Evolutionary conservation across 2,113 vertebrate species (phyloP), one percentile per base, ranked within the genome.

Genomic region (Pangasianodon gigas): DNA sequence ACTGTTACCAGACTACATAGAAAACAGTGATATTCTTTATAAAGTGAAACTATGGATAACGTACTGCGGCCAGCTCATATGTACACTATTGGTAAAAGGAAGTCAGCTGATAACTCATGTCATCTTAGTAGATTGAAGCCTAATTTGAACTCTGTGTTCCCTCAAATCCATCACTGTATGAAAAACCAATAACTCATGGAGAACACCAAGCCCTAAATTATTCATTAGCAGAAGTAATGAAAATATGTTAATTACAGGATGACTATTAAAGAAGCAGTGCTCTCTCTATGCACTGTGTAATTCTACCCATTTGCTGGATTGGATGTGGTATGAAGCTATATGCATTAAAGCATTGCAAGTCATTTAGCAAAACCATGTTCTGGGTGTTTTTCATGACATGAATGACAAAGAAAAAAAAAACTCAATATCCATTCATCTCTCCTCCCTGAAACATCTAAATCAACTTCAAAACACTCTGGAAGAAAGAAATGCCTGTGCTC

Each of bases 241-340:
- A 97, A 97, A 96, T 96, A 98, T 96, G 95, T 91, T 97, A 97
- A 98, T 97, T 96, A 96, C 94, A 93, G 94, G 96, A 94, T 95
- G 93, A 91, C 93, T 95, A 94, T 96, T 95, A 92, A 96, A 97
- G 87, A 95, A 95, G 96, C 95, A 95, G 95, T 95, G 96, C 95
- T 96, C 93, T 94, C 94, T 94, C 95, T 95, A 91, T 94, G 96
- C 96, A 95, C 96, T 96, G 97, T 97, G 97, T 95, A 96, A 98
- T 98, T 97, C 96, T 94, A 96, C 96, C 95, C 94, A 95, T 94
- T 96, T 96, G 96, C 91, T 95, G 93, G 96, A 96, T 94, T 96
- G 95, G 95, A 97, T 95, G 82, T 92, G 74, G 90, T 89, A 91
- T 94, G 93, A 94, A 91, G 81, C 94, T 93, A 94, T 85, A 92